phyloP scores from a whole-genome alignment of 1,140 invertebrate species.

The Saxidomus purpurata region DNA sequence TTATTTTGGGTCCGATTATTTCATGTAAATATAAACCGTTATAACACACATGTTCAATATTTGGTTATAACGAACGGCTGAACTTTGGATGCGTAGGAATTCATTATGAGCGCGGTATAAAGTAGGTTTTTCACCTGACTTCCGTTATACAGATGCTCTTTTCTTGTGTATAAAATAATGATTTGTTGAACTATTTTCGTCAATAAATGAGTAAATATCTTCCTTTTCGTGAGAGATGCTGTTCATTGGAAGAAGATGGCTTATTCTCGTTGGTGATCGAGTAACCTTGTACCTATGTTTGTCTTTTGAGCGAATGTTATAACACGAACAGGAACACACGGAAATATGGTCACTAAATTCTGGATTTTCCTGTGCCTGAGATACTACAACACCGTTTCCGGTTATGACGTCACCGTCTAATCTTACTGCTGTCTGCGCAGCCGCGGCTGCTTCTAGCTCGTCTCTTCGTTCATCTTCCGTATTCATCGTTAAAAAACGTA shows the following conservation, averaged over 20 bases:
- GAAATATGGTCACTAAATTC: constrained; percentile 90
- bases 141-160: constrained; percentile 70
- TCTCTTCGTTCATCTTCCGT: constrained; percentile 98
- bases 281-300: constrained; percentile 89
- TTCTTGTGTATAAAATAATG: constrained; percentile 70
- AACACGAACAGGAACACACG: constrained; percentile 94
- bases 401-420: constrained; percentile 97
- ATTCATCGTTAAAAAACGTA: constrained; percentile 99
- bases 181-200: constrained; percentile 69
- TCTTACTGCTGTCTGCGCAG: constrained; percentile 92
- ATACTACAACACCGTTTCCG: constrained; percentile 88
- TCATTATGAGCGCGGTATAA: not conserved
- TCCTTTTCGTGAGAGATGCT: constrained; percentile 84
- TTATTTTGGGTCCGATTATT: too few species aligned
- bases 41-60: too few species aligned
- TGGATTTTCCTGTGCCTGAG: constrained; percentile 83
- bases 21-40: too few species aligned
- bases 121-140: too few species aligned
- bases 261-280: constrained; percentile 91
- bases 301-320: constrained; percentile 87
- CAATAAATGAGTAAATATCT: constrained; percentile 61
- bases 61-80: too few species aligned
- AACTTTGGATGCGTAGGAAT: too few species aligned
- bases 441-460: constrained; percentile 91
- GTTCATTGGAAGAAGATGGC: constrained; percentile 90